Evolutionary conservation across 2,113 vertebrate genomes (phyloP).

Genomic region (Cynopterus brachyotis): DNA sequence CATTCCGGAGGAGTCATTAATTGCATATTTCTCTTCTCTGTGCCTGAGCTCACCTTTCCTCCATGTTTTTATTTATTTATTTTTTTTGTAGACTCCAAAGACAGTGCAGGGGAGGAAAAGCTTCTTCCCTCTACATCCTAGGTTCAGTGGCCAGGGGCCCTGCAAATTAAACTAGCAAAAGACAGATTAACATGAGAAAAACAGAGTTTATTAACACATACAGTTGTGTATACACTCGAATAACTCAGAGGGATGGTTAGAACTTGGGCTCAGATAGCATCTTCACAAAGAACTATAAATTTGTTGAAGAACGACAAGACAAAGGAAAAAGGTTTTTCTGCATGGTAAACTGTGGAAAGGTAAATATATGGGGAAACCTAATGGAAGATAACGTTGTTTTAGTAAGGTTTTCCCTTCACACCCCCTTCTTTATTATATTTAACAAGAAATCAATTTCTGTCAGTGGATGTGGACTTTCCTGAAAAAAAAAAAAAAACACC

Average conservation of each 20-base stretch:
- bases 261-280: background rate
- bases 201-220: background rate
- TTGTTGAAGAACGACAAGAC: background rate
- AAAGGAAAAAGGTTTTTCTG: background rate
- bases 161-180: background rate
- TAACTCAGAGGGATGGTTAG: background rate
- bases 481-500: background rate
- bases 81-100: background rate
- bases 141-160: background rate
- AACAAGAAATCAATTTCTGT: background rate
- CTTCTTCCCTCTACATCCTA: background rate
- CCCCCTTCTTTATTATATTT: background rate
- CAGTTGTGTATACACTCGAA: background rate
- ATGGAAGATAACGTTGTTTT: background rate
- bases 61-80: background rate
- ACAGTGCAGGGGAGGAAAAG: background rate
- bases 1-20: background rate
- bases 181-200: background rate
- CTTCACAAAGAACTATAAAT: background rate
- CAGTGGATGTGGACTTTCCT: background rate
- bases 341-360: background rate
- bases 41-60: background rate
- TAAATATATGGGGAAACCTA: background rate
- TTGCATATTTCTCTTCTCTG: conserved; percentile 24
- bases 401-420: background rate